Evolutionary conservation across 2,113 vertebrate genomes (phyloP), one percentile per base, ranked within the genome.

Genomic region (Scytalopus superciliaris): DNA sequence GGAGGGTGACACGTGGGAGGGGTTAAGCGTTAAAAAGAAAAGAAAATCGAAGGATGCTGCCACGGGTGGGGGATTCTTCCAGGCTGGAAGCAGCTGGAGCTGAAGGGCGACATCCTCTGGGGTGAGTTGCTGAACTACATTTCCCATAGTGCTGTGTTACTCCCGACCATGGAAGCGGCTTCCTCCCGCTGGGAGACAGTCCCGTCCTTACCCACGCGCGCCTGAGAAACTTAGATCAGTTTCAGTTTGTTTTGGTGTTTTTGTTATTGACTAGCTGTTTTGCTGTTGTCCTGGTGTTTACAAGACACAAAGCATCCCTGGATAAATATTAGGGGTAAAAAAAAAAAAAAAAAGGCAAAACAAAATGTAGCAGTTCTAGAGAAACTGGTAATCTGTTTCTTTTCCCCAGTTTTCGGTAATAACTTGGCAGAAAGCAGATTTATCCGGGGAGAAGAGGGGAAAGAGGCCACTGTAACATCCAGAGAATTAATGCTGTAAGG

Each of bases 121-220:
- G 52, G 12, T 10, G 21, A 60, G 40, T 5, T 5, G 2, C 49
- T 7, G 84, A 56, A 97, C 97, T 98, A 96, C 98, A 89, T 87
- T 74, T 97, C 98, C 98, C 98, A 97, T 53, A 84, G 77, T 83
- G 62, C 96, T 64, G 6, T 52, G 14, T 7, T 0, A 6, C 4
- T 18, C 5, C 79, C 7, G 56, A 28, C 9, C 0, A 6, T 50
- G 80, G 67, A 59, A 60, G 37, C 47, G 0, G 59, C 76, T 87
- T 89, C 93, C 84, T 88, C 30, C 63, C 7, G 0, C 2, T 2
- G 52, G 12, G 47, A 28, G 11, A n/a, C n/a, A 63, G 6, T 19
- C 6, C 0, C 60, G 2, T 30, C 28, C 70, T 44, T 30, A 33
- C 37, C 14, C 56, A 1, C 35, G 1, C 4, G 0, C 5, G 39